A percentile compares a stretch with the other conserved stretches of the same genome.
Conservation (phyloP, 2,797 vertebrate genomes). For the Gobio occitaniae region DNA sequence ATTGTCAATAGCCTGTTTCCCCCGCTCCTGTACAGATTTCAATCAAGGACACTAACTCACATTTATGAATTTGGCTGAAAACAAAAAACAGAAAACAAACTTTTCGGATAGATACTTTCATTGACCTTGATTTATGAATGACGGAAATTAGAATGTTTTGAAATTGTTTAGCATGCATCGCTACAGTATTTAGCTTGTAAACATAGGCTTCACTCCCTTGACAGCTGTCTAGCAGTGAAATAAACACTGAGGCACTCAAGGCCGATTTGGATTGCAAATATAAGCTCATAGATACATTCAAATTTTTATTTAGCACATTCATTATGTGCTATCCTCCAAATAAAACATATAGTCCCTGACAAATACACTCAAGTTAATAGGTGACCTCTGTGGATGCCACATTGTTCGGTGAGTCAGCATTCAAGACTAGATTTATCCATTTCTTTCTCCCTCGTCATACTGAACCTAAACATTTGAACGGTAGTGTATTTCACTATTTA, state of each 20-base stretch:
- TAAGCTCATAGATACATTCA: background rate
- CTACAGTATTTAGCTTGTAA: background rate
- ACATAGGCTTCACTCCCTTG: background rate
- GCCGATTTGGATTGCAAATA: background rate
- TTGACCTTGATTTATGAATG: background rate
- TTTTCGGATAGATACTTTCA: background rate
- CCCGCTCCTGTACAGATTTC: background rate
- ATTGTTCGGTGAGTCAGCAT: background rate
- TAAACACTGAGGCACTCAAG: background rate
- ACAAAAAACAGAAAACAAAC: no score
- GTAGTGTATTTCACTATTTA: no score
- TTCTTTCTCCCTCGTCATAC: no score
- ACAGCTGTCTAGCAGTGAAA: background rate
- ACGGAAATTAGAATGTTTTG: background rate
- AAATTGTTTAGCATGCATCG: background rate
- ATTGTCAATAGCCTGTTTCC: background rate
- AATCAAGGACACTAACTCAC: background rate
- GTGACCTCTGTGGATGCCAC: background rate
- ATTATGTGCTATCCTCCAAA: background rate
- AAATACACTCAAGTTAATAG: background rate
- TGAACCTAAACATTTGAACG: no score
- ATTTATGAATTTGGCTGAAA: background rate
- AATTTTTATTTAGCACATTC: background rate
- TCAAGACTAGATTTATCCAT: background rate
- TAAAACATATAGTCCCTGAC: background rate